These are phyloP conservation scores for Sycophaga agraensis DNA, from an alignment of 1,140 invertebrate genomes.

Conservation along the genomic window DNA sequence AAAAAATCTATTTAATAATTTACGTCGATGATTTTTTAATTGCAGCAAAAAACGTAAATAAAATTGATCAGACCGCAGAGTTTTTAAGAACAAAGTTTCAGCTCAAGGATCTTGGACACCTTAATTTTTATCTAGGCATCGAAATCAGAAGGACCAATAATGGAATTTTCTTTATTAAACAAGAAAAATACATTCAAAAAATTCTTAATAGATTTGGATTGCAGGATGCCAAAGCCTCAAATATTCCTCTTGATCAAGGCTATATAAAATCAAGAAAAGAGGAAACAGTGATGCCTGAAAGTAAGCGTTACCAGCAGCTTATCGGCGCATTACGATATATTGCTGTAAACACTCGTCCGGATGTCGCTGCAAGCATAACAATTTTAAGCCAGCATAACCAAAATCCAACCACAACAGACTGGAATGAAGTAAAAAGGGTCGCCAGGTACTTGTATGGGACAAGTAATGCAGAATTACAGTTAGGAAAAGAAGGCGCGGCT, in stretches of 20 bases:
- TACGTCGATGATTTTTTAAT: slow-evolving; percentile 8
- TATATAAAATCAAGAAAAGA: background rate
- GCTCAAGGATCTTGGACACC: background rate
- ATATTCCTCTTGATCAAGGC: too few species aligned
- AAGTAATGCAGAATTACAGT: slow-evolving; percentile 19
- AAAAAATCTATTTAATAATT: too few species aligned
- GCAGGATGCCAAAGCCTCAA: background rate
- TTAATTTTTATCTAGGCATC: background rate
- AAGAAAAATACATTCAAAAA: slow-evolving; percentile 1
- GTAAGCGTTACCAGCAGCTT: slow-evolving; percentile 33
- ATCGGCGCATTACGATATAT: too few species aligned
- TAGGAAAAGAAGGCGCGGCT: too few species aligned
- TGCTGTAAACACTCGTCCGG: too few species aligned
- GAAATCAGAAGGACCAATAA: background rate
- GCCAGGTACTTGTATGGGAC: slow-evolving; percentile 40
- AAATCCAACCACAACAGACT: too few species aligned
- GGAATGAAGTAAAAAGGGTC: slow-evolving; percentile 40
- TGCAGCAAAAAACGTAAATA: background rate
- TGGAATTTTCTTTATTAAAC: background rate
- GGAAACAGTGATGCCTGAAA: background rate
- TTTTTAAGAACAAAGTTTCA: background rate
- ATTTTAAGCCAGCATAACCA: too few species aligned
- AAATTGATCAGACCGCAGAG: background rate
- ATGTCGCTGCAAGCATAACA: too few species aligned
- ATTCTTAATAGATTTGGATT: background rate